Percentiles rank a stretch among this genome's conserved stretches.
Conservation (phyloP, 2,888 invertebrate genomes). For the Drosophila macrospina region DNA sequence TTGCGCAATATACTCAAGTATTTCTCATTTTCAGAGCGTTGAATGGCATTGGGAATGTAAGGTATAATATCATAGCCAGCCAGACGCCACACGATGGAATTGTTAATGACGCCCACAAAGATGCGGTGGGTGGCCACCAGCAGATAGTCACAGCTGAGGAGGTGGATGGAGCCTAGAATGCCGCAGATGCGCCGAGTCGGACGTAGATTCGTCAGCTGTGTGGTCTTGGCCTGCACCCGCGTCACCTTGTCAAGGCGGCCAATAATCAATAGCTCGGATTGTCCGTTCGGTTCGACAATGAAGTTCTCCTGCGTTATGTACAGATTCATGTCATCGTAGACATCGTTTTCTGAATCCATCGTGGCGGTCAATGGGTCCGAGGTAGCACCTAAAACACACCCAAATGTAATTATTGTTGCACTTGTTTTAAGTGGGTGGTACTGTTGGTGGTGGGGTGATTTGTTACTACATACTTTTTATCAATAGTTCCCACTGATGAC, state of each 20-base stretch:
- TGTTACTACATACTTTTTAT: constrained; percentile 32
- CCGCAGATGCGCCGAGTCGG: constrained; percentile 92
- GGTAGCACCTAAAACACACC: constrained; percentile 20
- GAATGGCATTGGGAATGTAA: constrained; percentile 91
- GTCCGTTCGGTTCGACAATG: constrained; percentile 92
- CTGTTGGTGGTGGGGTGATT: constrained; percentile 1
- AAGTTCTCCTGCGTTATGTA: constrained; percentile 96
- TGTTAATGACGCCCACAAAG: constrained; percentile 91
- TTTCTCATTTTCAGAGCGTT: constrained; percentile 92
- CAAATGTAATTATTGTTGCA: constrained; percentile 11
- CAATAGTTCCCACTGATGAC: constrained; percentile 44
- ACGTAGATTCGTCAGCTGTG: constrained; percentile 88
- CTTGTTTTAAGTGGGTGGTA: not conserved
- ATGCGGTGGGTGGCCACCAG: constrained; percentile 94
- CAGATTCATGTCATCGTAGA: constrained; percentile 91
- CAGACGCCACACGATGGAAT: constrained; percentile 92
- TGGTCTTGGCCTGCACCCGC: constrained; percentile 88
- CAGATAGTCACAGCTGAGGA: constrained; percentile 94
- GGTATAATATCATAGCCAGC: constrained; percentile 93
- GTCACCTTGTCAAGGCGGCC: constrained; percentile 92
- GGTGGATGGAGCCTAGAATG: constrained; percentile 93
- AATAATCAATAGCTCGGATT: constrained; percentile 92
- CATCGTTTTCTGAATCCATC: constrained; percentile 63
- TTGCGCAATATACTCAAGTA: constrained; percentile 94
- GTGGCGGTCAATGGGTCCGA: constrained; percentile 11